Base-by-base conservation (phyloP, 1,140 invertebrate genomes). In the Macrosteles quadrilineatus region DNA sequence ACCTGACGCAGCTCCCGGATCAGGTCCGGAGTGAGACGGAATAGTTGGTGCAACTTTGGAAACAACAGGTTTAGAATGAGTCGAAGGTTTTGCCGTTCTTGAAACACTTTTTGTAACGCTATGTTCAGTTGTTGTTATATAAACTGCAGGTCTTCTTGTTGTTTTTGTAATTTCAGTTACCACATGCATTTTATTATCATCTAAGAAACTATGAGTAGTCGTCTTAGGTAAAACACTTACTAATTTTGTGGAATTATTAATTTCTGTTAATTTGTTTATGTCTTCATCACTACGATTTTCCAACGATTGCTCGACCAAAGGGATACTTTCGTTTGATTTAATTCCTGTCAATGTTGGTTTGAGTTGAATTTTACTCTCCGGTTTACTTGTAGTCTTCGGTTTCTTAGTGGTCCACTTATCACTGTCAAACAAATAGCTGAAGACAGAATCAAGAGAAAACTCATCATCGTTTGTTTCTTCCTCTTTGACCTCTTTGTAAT, bases 1-100 rank as follows among this genome's bases (percentile, higher is more conserved):
- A 30, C 86, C 86, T 17, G 81, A 70, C 6, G 55, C 77, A n/a
- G 78, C 77, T n/a, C 75, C 72, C 19, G 78, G 74, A 71, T 81
- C 76, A 1, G 55, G 40, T 9, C 50, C 30, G 2, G 70, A 66
- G 9, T 30, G 14, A 29, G 67, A n/a, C 2, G 36, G 67, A n/a
- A 50, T 14, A 17, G 59, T 57, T 57, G 53, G 2, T 6, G 17
- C 19, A 23, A 45, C 67, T 40, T 65, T 59, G n/a, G 63, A 19
- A 25, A 59, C 9, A n/a, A 67, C 12, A 47, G 64, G 62, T 57
- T 29, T 4, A 32, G 62, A 31, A 30, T 2, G 12, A 6, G 55
- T 25, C 3, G 17, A 25, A n/a, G 62, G 2, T 2, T 2, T 11
- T 2, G 30, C 2, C 19, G n/a, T 30, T 64, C 1, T 2, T 32